Evolutionary conservation across 2,888 invertebrate species (phyloP), one percentile per base, ranked within the genome.

Genomic region (Chironomus riparius): DNA sequence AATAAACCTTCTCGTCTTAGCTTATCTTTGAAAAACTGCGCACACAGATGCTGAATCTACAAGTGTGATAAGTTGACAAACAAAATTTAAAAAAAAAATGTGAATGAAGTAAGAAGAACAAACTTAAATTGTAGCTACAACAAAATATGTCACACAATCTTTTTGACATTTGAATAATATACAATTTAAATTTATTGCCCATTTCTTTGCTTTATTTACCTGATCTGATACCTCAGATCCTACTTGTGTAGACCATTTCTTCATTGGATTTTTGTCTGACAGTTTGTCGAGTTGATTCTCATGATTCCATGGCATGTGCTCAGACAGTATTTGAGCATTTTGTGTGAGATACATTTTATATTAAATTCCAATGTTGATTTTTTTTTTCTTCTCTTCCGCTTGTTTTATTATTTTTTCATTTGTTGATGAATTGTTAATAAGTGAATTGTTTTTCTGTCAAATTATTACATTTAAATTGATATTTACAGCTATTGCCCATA

Each of bases 1-100:
- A 74, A n/a, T 47, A 68, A 18, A 15, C 74, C 74, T 62, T 74
- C 47, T n/a, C 68, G 68, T n/a, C 62, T 13, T 10, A 74, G 47
- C 22, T 68, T 65, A 12, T 68, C 65, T 24, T 68, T 65, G 7
- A 74, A 13, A 18, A 74, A 74, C 13, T 47, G 74, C 12, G 68
- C 68, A 48, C 74, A 68, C 12, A 74, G 12, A 22, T 47, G 38
- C 15, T 74, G 65, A 47, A 65, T 74, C 74, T 74, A 21, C 13
- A 74, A 68, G 12, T 65, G 65, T 24, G 56, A 7, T 38, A 38
- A 38, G 38, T 38, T 38, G 38, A 38, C 38, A 38, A 38, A 18
- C 56, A 18, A 56, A 7, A 56, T 18, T 56, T n/a, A n/a, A n/a
- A n/a, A 18, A 18, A 50, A n/a, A 48, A 13, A 50, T 56, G 18